Conservation (phyloP, 2,797 vertebrate species). For the Carduelis carduelis region DNA sequence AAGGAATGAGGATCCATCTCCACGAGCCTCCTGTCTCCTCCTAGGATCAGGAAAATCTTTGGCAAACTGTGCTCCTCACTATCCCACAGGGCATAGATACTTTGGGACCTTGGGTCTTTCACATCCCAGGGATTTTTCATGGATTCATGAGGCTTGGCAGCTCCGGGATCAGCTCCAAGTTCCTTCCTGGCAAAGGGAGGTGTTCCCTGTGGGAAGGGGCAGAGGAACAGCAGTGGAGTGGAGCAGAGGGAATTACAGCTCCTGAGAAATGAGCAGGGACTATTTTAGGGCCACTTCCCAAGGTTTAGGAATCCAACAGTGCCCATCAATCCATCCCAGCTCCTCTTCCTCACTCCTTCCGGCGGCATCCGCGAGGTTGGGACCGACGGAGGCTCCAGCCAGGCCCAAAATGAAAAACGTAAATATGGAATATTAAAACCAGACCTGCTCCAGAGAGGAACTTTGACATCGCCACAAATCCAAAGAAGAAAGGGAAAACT, state of each 20-base stretch:
- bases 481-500: constrained; percentile 42
- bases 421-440: constrained; percentile 51
- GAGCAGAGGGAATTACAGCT: background rate
- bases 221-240: rapidly evolving
- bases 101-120: background rate
- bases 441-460: constrained; percentile 27
- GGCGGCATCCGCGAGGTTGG: background rate
- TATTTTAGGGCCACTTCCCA: background rate
- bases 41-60: background rate
- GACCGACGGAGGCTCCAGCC: background rate
- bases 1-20: background rate
- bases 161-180: background rate
- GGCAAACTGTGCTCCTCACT: background rate
- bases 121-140: background rate
- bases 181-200: background rate
- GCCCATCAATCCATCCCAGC: background rate
- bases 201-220: background rate
- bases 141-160: background rate
- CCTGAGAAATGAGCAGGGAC: background rate
- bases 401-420: background rate
- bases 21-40: background rate
- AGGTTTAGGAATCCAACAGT: background rate
- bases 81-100: rapidly evolving
- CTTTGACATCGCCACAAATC: constrained; percentile 34
- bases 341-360: background rate